A percentile compares a stretch with the other conserved stretches of the same genome.
Evolutionary conservation across 2,113 vertebrate genomes (phyloP).

Genomic region (Daphoenositta chrysoptera): DNA sequence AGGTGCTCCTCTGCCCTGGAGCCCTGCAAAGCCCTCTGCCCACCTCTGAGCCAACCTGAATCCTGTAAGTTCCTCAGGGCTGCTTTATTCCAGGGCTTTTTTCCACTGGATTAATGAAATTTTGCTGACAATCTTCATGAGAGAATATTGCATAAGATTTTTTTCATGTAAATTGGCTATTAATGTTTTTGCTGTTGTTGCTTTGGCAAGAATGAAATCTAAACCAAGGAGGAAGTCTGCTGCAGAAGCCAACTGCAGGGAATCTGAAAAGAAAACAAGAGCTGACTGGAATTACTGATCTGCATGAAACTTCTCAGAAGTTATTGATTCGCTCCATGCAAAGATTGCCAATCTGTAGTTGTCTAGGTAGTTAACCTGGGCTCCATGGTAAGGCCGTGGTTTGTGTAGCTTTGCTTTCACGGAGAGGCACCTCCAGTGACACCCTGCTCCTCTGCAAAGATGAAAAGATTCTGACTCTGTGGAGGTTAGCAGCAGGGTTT

Average conservation of each 20-base stretch:
- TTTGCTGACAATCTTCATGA: neutral
- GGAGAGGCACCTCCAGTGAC: neutral
- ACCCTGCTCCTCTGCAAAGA: neutral
- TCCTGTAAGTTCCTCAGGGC: neutral
- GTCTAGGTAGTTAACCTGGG: neutral
- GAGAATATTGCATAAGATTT: neutral
- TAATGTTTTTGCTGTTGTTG: neutral
- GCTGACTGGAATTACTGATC: neutral
- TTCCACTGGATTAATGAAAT: neutral
- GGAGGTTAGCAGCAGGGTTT: neutral
- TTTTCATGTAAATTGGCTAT: neutral
- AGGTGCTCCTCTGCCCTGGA: rapidly evolving
- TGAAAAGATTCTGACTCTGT: neutral
- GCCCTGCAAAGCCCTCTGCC: neutral
- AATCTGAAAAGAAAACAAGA: neutral
- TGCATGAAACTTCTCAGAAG: neutral
- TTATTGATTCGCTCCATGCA: neutral
- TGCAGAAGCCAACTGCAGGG: neutral
- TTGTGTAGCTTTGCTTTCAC: neutral
- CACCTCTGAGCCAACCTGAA: neutral
- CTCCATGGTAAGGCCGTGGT: neutral
- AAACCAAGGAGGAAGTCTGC: neutral
- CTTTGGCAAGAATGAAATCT: neutral
- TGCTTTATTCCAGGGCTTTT: neutral
- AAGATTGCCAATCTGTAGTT: neutral